phyloP scores from a whole-genome alignment of 2,113 vertebrate species.

The Ramphastos sulfuratus region DNA sequence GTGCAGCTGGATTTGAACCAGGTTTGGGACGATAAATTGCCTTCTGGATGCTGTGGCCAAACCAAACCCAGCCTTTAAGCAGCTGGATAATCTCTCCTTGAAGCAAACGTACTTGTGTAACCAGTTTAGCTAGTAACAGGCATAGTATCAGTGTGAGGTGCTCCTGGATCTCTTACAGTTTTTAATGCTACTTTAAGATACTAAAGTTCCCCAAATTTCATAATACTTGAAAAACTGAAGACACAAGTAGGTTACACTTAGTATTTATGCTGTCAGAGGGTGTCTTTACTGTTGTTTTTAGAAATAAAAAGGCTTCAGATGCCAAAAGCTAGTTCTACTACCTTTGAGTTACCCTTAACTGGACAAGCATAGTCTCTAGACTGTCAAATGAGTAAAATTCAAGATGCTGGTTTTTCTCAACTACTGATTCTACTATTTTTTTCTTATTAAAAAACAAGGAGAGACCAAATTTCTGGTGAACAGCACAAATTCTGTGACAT shows the following conservation, averaged over 20 bases:
- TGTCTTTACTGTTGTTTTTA: neutral
- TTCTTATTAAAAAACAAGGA: neutral
- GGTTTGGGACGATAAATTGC: neutral
- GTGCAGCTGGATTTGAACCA: neutral
- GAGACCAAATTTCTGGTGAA: neutral
- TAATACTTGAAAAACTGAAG: neutral
- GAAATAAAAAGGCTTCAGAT: neutral
- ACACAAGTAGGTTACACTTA: accelerated
- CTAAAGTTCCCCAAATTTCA: neutral
- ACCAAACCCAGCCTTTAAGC: neutral
- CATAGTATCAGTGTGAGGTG: neutral
- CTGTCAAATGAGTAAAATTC: neutral
- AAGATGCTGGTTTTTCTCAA: neutral
- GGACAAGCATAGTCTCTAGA: neutral
- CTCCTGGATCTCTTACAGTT: neutral
- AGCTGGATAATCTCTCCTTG: neutral
- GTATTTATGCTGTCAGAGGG: neutral
- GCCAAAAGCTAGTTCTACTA: neutral
- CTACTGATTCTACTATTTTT: neutral
- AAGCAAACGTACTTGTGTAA: neutral
- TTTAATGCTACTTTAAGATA: neutral
- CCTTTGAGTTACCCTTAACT: neutral
- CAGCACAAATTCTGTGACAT: neutral
- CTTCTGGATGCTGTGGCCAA: neutral
- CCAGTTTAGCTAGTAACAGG: neutral